These are phyloP conservation scores for Liasis olivaceus DNA, from an alignment of 2,797 vertebrate genomes.

Conservation along the genomic window DNA sequence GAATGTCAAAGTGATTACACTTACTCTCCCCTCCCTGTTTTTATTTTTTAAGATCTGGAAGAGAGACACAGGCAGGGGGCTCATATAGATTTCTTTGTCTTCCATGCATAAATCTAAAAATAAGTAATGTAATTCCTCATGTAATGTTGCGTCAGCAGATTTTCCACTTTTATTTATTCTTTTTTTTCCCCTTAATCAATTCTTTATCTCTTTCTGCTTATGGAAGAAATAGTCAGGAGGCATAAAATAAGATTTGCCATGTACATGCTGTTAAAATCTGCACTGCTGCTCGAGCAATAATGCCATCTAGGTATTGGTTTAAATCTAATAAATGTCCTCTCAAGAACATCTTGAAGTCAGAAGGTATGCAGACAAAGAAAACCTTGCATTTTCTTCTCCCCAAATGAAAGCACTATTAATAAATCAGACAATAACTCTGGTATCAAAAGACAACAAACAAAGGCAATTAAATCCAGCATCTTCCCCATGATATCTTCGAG, in stretches of 20 bases:
- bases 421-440: conserved; percentile 33
- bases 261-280: conserved; percentile 17
- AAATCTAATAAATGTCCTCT: conserved; percentile 49
- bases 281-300: conserved; percentile 39
- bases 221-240: conserved; percentile 34
- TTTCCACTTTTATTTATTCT: conserved; percentile 71
- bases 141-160: conserved; percentile 63
- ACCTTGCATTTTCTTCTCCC: conserved; percentile 6
- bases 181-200: conserved; percentile 61
- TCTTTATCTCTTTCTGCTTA: conserved; percentile 48
- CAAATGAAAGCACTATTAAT: conserved; percentile 19
- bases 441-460: conserved; percentile 32
- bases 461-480: conserved; percentile 18
- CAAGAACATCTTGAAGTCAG: conserved; percentile 25
- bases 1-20: conserved; percentile 59
- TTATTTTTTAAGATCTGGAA: conserved; percentile 47
- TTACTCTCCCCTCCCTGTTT: conserved; percentile 18
- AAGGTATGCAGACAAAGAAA: conserved; percentile 34
- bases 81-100: conserved; percentile 74
- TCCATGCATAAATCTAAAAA: conserved; percentile 67
- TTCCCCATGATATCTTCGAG: conserved; percentile 1
- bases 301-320: conserved; percentile 48
- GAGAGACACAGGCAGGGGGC: conserved; percentile 44
- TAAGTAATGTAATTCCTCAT: conserved; percentile 63
- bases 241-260: conserved; percentile 30